phyloP scores from a whole-genome alignment of 2,888 invertebrate genomes.

The Hypomecis atomaria region DNA sequence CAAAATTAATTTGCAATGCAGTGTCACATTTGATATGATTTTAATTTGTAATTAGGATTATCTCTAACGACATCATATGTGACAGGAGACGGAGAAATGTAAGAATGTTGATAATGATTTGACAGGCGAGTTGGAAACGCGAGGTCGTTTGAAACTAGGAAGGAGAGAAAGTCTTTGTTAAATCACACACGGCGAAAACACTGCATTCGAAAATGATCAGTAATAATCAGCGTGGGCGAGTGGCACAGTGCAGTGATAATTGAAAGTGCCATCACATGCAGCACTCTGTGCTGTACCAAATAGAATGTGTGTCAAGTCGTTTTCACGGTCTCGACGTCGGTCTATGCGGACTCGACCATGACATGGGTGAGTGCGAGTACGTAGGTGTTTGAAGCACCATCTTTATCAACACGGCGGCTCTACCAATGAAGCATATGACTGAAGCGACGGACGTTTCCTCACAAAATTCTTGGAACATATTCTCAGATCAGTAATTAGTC shows the following conservation, averaged over 20 bases:
- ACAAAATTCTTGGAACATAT: slow-evolving; percentile 33
- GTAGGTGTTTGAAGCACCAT: slow-evolving; percentile 33
- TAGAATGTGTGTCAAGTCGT: slow-evolving; percentile 77
- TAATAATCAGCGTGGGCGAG: slow-evolving; percentile 64
- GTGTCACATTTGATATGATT: slow-evolving; percentile 65
- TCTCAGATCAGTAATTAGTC: slow-evolving; percentile 33
- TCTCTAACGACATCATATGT: slow-evolving; percentile 62
- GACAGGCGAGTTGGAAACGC: slow-evolving; percentile 67
- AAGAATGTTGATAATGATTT: slow-evolving; percentile 62
- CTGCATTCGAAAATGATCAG: slow-evolving; percentile 71
- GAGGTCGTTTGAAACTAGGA: slow-evolving; percentile 61
- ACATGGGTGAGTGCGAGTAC: slow-evolving; percentile 55
- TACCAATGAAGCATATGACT: slow-evolving; percentile 12
- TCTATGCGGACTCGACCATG: slow-evolving; percentile 67
- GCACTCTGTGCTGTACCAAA: slow-evolving; percentile 68
- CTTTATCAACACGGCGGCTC: slow-evolving; percentile 15
- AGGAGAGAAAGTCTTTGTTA: slow-evolving; percentile 75
- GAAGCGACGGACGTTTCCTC: slow-evolving; percentile 32
- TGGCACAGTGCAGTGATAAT: slow-evolving; percentile 74
- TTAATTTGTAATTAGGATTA: slow-evolving; percentile 74
- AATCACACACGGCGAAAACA: slow-evolving; percentile 63
- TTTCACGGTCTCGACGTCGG: slow-evolving; percentile 74
- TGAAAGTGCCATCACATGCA: slow-evolving; percentile 79
- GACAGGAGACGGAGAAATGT: slow-evolving; percentile 66
- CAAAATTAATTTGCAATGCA: slow-evolving; percentile 67